A percentile compares a stretch with the other conserved stretches of the same genome.
These are phyloP conservation scores for Stercorarius parasiticus DNA, from an alignment of 2,113 vertebrate species.

Conservation along the genomic window DNA sequence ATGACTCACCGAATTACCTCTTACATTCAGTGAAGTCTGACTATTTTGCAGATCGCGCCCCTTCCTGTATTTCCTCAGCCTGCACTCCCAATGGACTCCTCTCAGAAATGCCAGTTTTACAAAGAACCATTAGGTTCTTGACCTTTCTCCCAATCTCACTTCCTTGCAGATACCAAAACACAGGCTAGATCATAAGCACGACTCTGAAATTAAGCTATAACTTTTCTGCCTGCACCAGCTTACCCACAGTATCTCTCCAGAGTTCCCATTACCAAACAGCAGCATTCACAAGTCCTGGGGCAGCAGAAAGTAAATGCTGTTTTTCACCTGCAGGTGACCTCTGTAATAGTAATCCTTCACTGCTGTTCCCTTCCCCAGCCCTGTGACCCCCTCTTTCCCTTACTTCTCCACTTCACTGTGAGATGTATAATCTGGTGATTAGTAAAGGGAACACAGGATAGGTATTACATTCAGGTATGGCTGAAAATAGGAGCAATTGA, in stretches of 20 bases:
- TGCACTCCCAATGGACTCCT: background rate
- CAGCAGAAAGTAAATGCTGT: background rate
- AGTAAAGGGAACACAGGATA: background rate
- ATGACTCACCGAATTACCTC: background rate
- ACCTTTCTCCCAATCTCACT: background rate
- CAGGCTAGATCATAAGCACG: background rate
- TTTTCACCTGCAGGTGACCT: background rate
- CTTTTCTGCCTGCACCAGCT: background rate
- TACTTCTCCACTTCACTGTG: background rate
- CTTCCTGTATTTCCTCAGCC: background rate
- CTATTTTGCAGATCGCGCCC: background rate
- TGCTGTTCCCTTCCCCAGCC: background rate
- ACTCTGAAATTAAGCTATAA: background rate
- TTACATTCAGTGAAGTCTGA: background rate
- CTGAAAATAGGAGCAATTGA: background rate
- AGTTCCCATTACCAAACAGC: background rate
- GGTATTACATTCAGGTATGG: background rate
- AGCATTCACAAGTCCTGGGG: background rate
- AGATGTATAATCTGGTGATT: background rate
- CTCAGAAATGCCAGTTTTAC: background rate
- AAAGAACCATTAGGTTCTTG: background rate
- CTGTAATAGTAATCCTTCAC: background rate
- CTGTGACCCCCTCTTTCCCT: background rate
- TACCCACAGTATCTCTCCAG: background rate
- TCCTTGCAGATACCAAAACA: background rate